Base-by-base conservation (phyloP, 2,888 invertebrate genomes). In the Dusona sp. region DNA sequence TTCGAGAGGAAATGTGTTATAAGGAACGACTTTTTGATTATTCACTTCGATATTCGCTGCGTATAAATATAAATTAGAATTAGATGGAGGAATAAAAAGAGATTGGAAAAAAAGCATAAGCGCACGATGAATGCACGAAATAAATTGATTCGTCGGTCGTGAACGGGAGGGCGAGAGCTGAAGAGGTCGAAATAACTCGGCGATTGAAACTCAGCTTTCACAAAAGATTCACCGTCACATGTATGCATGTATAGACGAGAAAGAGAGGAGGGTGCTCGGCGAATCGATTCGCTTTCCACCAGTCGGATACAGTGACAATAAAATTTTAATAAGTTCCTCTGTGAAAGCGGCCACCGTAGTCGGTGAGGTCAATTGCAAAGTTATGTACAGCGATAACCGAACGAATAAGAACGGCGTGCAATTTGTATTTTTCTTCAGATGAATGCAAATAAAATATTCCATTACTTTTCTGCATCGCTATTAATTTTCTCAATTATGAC, bases 131-230 rank as follows among this genome's bases (percentile, higher is more conserved):
- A 57, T 64, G 79, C 51, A 51, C 61, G 74, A 84, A 74, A 33
- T 74, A 45, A 84, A 79, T 68, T 61, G 73, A 85, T 74, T 82
- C 48, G 54, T 77, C 45, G 82, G 57, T 54, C 48, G 78, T 64
- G 16, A 70, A 68, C n/a, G 68, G 42, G 79, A 42, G 78, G 78
- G 38, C 36, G 25, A 54, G 33, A 78, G 73, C 48, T 74, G 67
- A 67, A 82, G 78, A 68, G 68, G 45, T 45, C 51, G 68, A 38
- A 67, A 54, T 61, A 75, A 45, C 75, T 70, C 51, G 64, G 25
- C 64, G 75, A 82, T 82, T 79, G 85, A 85, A 85, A 85, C 36
- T 72, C 78, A 2, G 38, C 68, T 82, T 22, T 33, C 73, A 85
- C 78, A 79, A 82, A 82, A 67, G 74, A 79, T 85, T 29, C 48